Base-by-base conservation (phyloP, 2,113 vertebrate genomes). In the Oncorhynchus keta region DNA sequence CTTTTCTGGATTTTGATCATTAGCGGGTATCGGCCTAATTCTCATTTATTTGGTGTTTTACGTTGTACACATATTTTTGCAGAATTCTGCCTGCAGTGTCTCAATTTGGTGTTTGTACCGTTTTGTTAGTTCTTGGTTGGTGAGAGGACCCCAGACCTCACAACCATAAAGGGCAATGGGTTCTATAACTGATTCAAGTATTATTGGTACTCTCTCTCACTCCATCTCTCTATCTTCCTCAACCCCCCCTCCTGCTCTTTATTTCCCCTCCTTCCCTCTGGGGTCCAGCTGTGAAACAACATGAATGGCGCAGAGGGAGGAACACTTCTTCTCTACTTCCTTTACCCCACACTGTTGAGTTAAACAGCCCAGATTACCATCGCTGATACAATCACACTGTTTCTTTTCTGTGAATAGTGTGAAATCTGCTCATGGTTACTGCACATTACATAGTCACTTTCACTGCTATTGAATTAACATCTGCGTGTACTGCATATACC, bases 331-430 rank as follows among this genome's bases (percentile, higher is more conserved):
- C 18, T 13, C 2, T 22, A 30, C 70, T 49, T 45, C 22, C 24
- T 18, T 55, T 55, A 55, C 14, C 49, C 11, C 8, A 66, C 68
- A n/a, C 74, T 5, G 4, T 70, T 14, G 71, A 74, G 72, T 70
- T 20, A 71, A 81, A 72, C 81, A 74, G 68, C 75, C 59, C 18
- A 75, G 76, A 82, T 84, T 78, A 75, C 77, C 79, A 83, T 84
- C 81, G 78, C 75, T 68, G 55, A 2, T 70, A 9, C 68, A 67
- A 49, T 72, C 70, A 68, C 59, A 24, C 32, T 45, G 64, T 78
- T 77, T 55, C 64, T 75, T 70, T 51, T 11, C 74, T 49, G 62
- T 69, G 9, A 45, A 11, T 45, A 45, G 39, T 45, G 39, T 11
- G 68, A 45, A 69, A 69, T n/a, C 68, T n/a, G 32, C 16, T n/a